phyloP scores from a whole-genome alignment of 1,140 invertebrate genomes.

The Drosophila punjabiensis region DNA sequence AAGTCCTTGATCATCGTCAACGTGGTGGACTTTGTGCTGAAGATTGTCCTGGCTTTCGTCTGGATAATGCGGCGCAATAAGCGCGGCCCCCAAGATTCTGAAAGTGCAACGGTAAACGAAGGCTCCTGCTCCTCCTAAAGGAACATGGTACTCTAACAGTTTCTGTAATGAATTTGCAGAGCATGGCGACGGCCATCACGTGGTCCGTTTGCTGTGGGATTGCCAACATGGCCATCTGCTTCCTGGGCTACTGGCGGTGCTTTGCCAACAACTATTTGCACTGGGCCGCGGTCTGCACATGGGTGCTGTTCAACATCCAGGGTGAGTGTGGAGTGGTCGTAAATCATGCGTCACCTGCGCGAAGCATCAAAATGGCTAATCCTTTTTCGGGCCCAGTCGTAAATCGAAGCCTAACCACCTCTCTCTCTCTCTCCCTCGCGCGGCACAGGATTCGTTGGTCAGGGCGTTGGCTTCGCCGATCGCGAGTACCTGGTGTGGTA shows the following conservation, averaged over 20 bases:
- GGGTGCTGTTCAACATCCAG: conserved; percentile 94
- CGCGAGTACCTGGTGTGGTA: conserved; percentile 94
- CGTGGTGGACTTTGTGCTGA: conserved; percentile 93
- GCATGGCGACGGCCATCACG: conserved; percentile 86
- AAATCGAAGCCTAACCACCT: conserved; percentile 32
- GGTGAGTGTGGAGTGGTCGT: conserved; percentile 87
- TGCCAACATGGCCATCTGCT: conserved; percentile 91
- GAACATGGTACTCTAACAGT: not conserved
- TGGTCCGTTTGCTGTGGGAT: conserved; percentile 91
- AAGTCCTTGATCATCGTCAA: conserved; percentile 96
- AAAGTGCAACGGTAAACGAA: conserved; percentile 21
- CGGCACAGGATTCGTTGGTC: conserved; percentile 90
- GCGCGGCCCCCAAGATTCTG: not conserved
- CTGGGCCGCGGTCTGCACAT: conserved; percentile 95
- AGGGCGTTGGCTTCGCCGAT: conserved; percentile 90
- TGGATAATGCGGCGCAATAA: conserved; percentile 68
- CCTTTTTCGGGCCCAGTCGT: conserved; percentile 64
- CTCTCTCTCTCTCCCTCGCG: not conserved
- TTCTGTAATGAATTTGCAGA: conserved; percentile 14
- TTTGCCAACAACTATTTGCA: conserved; percentile 97
- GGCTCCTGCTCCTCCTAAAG: too few relatives aligned
- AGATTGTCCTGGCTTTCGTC: conserved; percentile 87
- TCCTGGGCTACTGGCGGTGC: conserved; percentile 94
- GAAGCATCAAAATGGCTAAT: conserved; percentile 62
- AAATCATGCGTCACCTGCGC: conserved; percentile 76